Evolutionary conservation across 2,113 vertebrate genomes (phyloP).

Genomic region (Menura novaehollandiae): DNA sequence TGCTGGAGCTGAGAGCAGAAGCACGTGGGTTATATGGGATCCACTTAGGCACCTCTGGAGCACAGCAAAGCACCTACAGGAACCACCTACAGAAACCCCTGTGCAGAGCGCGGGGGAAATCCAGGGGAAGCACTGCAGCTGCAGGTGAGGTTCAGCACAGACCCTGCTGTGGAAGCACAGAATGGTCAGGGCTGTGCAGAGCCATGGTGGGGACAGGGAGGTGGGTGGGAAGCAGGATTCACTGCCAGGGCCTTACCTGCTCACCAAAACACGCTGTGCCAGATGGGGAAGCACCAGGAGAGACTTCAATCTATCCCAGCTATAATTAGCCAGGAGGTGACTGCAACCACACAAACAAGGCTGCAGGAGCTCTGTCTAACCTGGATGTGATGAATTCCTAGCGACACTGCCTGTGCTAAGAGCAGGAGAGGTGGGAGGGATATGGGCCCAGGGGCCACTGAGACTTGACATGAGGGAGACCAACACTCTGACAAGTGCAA

Average conservation of each 20-base stretch:
- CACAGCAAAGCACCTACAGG: background rate
- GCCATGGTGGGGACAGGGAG: background rate
- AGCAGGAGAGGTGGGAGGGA: background rate
- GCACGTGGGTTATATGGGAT: background rate
- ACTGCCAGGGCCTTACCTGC: background rate
- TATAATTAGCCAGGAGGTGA: background rate
- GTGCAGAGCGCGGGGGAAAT: background rate
- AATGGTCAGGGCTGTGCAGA: background rate
- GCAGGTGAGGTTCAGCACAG: background rate
- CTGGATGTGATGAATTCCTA: background rate
- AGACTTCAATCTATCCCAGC: background rate
- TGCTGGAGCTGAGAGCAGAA: background rate
- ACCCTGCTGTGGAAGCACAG: background rate
- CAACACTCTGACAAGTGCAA: fast-evolving
- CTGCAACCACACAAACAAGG: background rate
- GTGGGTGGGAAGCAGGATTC: background rate
- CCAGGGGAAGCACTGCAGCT: background rate
- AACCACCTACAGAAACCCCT: background rate
- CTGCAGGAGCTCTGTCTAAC: background rate
- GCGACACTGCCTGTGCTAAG: background rate
- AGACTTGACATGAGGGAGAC: background rate
- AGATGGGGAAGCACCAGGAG: background rate
- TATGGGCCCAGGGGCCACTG: background rate
- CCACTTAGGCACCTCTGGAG: background rate
- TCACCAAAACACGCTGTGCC: background rate